Evolutionary conservation across 2,113 vertebrate species (phyloP), one percentile per base, ranked within the genome.

Genomic region (Oreotrochilus melanogaster): DNA sequence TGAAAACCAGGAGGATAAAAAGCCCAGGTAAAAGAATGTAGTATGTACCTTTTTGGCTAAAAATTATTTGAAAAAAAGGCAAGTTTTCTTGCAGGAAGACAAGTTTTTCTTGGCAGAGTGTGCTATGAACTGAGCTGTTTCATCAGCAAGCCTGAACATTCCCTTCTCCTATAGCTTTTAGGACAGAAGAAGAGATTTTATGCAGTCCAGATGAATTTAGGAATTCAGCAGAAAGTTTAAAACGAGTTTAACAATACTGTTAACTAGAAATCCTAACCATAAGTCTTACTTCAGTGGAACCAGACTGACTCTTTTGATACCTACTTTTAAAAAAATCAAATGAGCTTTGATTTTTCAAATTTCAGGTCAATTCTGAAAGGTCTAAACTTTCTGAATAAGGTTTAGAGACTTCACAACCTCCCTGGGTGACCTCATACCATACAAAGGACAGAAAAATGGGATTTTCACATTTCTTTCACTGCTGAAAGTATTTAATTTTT

Each of bases 391-490:
- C 35, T 37, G 35, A 37, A 37, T 37, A 37, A 37, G 35, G 35
- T 37, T 37, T 0, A 0, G 69, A 53, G 35, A 51, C 35, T 57
- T 50, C 50, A 10, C 19, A 16, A 5, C 33, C 51, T 73, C 60
- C 18, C 35, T 8, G 24, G 23, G 37, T 16, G 53, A n/a, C 28
- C 45, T 27, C 45, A 11, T 10, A 30, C 10, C 1, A 0, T 6
- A 33, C 3, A 42, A 53, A 53, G 30, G 39, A 15, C 28, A 35
- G 60, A 43, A 33, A 74, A 50, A 45, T 1, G 18, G 42, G 25
- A 30, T 86, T 91, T 86, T 50, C 35, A 23, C 21, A 12, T 71
- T 53, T 47, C 45, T 11, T 12, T 51, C 19, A 1, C 50, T 28
- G 39, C n/a, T 24, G 19, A 16, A 67, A 73, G 9, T 39, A 8